Conservation (phyloP, 2,113 vertebrate species). For the Bufo gargarizans region DNA sequence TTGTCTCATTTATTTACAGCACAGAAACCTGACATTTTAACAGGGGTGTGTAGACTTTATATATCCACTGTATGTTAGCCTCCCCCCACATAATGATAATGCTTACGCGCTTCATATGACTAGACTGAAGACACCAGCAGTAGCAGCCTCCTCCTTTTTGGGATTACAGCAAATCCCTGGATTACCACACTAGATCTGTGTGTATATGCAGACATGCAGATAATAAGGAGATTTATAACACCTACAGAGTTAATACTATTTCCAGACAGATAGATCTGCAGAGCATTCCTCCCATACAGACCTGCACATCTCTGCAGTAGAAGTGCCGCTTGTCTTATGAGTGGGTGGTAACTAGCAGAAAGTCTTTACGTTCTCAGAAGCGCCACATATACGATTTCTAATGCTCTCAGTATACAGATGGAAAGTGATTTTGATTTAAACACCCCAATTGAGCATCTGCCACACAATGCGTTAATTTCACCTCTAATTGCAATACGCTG, state of each 20-base stretch:
- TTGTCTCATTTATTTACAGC: too few relatives aligned
- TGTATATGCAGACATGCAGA: slow-evolving; percentile 40
- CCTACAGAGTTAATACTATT: slow-evolving; percentile 37
- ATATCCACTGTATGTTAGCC: background rate
- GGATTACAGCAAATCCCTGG: slow-evolving; percentile 44
- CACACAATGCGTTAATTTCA: background rate
- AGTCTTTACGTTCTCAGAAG: background rate
- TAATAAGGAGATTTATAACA: slow-evolving; percentile 47
- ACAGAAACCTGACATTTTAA: too few relatives aligned
- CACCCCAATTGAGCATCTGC: background rate
- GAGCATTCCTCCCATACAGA: background rate
- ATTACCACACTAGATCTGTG: slow-evolving; percentile 38
- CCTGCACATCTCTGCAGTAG: background rate
- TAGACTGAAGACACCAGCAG: background rate
- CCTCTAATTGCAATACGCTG: background rate
- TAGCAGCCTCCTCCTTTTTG: background rate
- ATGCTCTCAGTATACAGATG: background rate
- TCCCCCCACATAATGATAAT: slow-evolving; percentile 19
- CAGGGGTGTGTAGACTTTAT: too few relatives aligned
- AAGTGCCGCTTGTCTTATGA: background rate
- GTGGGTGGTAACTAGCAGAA: background rate
- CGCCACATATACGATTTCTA: background rate
- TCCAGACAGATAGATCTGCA: slow-evolving; percentile 39
- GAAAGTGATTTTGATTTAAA: background rate
- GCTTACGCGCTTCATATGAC: background rate